These are phyloP conservation scores for Zalophus californianus DNA, from an alignment of 2,797 vertebrate genomes.

Conservation along the genomic window DNA sequence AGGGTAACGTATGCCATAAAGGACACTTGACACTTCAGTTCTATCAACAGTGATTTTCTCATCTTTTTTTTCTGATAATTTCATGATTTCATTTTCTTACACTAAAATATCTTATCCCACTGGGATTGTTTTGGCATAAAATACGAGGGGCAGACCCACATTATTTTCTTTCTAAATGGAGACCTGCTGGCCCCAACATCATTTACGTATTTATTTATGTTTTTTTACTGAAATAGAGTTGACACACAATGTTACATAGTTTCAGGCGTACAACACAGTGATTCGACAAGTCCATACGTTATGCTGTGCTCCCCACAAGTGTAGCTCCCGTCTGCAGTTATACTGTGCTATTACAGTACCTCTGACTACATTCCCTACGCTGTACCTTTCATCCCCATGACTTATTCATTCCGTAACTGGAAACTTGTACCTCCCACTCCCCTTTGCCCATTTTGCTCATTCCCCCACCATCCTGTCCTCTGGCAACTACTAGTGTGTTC, in stretches of 20 bases:
- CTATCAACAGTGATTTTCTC: not conserved
- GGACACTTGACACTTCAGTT: not conserved
- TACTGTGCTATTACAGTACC: not conserved
- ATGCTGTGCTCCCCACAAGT: not conserved
- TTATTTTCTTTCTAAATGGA: slow-evolving; percentile 35
- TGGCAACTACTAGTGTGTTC: not conserved
- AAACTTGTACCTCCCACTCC: not conserved
- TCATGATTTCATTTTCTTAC: slow-evolving; percentile 6
- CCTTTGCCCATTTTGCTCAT: not conserved
- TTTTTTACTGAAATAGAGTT: not conserved
- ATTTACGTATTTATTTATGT: not conserved
- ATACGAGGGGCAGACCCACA: not conserved
- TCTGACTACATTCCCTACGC: not conserved
- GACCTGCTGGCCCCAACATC: not conserved
- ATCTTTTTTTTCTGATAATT: not conserved
- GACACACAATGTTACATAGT: not conserved
- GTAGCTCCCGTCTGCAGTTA: not conserved
- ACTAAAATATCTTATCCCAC: not conserved
- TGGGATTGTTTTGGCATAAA: slow-evolving; percentile 31
- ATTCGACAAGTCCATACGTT: not conserved
- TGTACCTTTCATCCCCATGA: not conserved
- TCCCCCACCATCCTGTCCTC: not conserved
- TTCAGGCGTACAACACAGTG: not conserved
- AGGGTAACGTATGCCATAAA: not conserved
- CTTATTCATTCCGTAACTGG: not conserved